Conservation (phyloP, 2,797 vertebrate genomes). For the Arrhamphus sclerolepis region DNA sequence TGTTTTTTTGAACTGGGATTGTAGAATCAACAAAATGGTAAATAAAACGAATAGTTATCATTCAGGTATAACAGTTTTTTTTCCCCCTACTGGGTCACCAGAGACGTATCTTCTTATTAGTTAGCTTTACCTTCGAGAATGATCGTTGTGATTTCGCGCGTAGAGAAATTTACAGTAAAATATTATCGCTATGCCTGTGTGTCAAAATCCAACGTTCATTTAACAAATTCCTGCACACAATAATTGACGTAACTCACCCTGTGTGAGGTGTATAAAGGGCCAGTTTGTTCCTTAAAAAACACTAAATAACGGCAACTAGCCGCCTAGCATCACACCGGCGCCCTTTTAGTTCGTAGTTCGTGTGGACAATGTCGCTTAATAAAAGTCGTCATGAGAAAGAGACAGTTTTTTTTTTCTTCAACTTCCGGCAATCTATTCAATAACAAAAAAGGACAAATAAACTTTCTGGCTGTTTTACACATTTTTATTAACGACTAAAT, state of each 20-base stretch:
- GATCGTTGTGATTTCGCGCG: constrained; percentile 29
- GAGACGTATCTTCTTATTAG: neutral
- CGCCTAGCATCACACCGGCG: constrained; percentile 15
- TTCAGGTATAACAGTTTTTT: too few species aligned
- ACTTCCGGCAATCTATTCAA: constrained; percentile 25
- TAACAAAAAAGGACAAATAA: constrained; percentile 12
- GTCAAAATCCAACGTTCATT: too few species aligned
- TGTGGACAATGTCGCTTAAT: constrained; percentile 40
- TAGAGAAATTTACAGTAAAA: constrained; percentile 12
- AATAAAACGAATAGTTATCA: too few species aligned
- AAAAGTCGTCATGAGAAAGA: constrained; percentile 44
- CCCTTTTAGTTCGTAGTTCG: neutral
- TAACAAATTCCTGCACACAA: too few species aligned
- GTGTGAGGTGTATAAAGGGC: neutral
- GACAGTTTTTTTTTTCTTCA: neutral
- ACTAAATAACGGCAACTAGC: constrained; percentile 6
- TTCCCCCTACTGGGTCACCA: too few species aligned
- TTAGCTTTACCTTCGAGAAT: neutral
- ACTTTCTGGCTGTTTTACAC: too few species aligned
- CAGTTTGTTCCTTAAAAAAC: neutral
- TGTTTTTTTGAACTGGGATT: too few species aligned
- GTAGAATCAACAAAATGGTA: too few species aligned
- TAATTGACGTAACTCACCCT: neutral
- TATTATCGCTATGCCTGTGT: too few species aligned
- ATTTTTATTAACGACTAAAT: too few species aligned